phyloP scores from a whole-genome alignment of 2,113 vertebrate species.

The Otocyon megalotis region DNA sequence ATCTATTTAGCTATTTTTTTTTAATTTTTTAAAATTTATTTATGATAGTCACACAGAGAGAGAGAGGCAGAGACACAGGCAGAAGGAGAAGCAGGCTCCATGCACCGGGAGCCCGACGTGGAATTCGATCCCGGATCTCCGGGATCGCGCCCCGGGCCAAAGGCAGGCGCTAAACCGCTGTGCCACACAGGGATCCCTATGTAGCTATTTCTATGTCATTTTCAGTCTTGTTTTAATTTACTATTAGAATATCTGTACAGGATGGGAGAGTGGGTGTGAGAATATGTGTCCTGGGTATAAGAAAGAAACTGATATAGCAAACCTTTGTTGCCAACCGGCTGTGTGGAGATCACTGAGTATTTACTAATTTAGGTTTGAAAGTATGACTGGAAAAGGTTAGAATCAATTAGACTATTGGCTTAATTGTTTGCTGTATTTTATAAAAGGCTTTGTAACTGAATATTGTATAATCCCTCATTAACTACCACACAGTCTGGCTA shows the following conservation, averaged over 20 bases:
- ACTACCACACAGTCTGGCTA: background rate
- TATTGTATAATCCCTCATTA: constrained; percentile 24
- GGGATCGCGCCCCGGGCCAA: no score
- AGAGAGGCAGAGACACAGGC: no score
- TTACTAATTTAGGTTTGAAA: constrained; percentile 60
- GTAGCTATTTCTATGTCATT: background rate
- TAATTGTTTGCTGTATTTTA: constrained; percentile 12
- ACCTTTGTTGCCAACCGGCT: background rate
- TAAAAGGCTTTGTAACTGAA: constrained; percentile 26
- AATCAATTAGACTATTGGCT: background rate
- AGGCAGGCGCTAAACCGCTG: background rate
- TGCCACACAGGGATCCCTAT: background rate
- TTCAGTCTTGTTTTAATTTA: background rate
- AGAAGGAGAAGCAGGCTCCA: no score
- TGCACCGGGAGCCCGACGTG: no score
- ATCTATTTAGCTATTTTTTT: no score
- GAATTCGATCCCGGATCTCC: no score
- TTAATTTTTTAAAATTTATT: no score
- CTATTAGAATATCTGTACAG: background rate
- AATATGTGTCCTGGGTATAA: background rate
- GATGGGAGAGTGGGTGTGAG: background rate
- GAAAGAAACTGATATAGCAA: background rate
- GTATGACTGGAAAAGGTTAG: constrained; percentile 10
- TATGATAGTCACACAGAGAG: no score
- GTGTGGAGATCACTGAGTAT: background rate